These are phyloP conservation scores for Orthonychiurus folsomi DNA, from an alignment of 2,888 invertebrate genomes.

Conservation along the genomic window DNA sequence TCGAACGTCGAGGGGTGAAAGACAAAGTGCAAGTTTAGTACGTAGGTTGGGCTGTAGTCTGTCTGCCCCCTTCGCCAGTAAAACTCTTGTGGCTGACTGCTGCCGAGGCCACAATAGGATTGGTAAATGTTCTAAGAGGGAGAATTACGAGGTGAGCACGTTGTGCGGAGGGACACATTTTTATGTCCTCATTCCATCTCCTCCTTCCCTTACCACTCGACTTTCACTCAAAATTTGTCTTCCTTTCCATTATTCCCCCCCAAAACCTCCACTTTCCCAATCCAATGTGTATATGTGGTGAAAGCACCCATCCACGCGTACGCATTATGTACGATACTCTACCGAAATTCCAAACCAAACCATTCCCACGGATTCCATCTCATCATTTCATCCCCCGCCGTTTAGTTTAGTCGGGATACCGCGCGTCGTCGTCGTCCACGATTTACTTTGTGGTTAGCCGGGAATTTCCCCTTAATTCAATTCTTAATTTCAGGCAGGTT, in stretches of 20 bases:
- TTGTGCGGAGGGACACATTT: constrained; percentile 20
- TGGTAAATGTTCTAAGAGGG: too few species aligned
- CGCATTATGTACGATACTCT: too few species aligned
- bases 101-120: too few species aligned
- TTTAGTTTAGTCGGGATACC: too few species aligned
- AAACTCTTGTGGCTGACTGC: constrained; percentile 4
- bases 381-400: too few species aligned
- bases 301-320: too few species aligned
- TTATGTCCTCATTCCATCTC: constrained; percentile 15
- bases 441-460: too few species aligned
- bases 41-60: neutral
- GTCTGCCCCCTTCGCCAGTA: neutral
- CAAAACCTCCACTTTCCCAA: too few species aligned
- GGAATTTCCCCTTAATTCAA: neutral
- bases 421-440: too few species aligned
- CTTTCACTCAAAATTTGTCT: constrained; percentile 16
- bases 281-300: too few species aligned
- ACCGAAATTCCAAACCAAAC: too few species aligned
- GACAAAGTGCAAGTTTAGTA: neutral
- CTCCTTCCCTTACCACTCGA: constrained; percentile 12
- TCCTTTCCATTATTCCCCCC: constrained; percentile 12
- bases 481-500: constrained; percentile 1
- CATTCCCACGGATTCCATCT: too few species aligned
- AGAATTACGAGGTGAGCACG: constrained; percentile 34
- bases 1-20: neutral